Evolutionary conservation across 2,113 vertebrate species (phyloP).

Genomic region (Felis chaus): DNA sequence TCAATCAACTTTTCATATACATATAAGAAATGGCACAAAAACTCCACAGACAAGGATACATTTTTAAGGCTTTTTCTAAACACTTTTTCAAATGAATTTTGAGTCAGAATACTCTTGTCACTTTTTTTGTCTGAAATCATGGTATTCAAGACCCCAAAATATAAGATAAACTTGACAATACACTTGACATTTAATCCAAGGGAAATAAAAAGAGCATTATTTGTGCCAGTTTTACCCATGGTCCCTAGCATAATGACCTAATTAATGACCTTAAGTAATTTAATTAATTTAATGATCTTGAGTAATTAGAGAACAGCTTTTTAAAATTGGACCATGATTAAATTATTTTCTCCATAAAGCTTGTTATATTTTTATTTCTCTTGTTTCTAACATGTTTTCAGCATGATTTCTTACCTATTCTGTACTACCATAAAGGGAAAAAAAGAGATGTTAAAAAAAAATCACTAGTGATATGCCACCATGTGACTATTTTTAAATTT

Average conservation of each 20-base stretch:
- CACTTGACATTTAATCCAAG: background rate
- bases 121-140: background rate
- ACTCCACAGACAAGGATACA: background rate
- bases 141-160: background rate
- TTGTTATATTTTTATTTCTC: background rate
- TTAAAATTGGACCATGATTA: background rate
- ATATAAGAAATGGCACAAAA: constrained; percentile 20
- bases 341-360: background rate
- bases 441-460: background rate
- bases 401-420: background rate
- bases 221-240: background rate
- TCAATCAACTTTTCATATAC: background rate
- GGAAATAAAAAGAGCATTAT: background rate
- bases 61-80: background rate
- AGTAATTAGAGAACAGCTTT: background rate
- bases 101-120: background rate
- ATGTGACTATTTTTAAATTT: background rate
- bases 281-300: background rate
- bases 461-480: background rate
- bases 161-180: background rate
- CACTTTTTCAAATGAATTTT: background rate
- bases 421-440: background rate
- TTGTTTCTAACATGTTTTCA: background rate
- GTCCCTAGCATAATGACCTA: background rate
- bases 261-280: no score